Evolutionary conservation across 2,888 invertebrate genomes (phyloP).

Genomic region (Drosophila picticornis): DNA sequence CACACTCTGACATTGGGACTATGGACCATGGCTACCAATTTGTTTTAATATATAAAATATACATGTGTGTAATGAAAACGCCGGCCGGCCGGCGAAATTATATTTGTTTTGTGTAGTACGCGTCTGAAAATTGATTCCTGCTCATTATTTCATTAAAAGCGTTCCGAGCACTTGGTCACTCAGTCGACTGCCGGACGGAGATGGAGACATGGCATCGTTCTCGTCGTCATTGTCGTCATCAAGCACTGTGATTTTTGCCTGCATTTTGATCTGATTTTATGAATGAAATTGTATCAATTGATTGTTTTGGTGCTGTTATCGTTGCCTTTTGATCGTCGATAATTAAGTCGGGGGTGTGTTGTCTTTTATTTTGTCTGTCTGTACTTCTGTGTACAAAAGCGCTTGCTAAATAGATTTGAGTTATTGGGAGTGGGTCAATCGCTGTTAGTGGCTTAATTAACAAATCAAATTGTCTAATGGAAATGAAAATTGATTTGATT

Average conservation of each 20-base stretch:
- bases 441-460: conserved; percentile 58
- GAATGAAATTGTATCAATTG: conserved; percentile 80
- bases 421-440: conserved; percentile 60
- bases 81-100: conserved; percentile 74
- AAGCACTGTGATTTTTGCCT: conserved; percentile 67
- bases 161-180: conserved; percentile 39
- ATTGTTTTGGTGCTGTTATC: conserved; percentile 79
- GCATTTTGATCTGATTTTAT: conserved; percentile 78
- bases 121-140: conserved; percentile 76
- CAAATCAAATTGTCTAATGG: conserved; percentile 68
- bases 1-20: conserved; percentile 38
- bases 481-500: conserved; percentile 60
- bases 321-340: conserved; percentile 76
- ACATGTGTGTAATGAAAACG: conserved; percentile 52
- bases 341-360: conserved; percentile 71
- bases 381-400: conserved; percentile 4
- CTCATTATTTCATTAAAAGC: conserved; percentile 77
- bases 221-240: conserved; percentile 35
- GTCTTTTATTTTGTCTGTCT: conserved; percentile 7
- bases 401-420: conserved; percentile 64
- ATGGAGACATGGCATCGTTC: conserved; percentile 24
- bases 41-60: conserved; percentile 66
- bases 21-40: conserved; percentile 70
- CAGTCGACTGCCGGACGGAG: conserved; percentile 35
- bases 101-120: conserved; percentile 55